Percentiles rank a stretch among this genome's conserved stretches.
Evolutionary conservation across 2,113 vertebrate species (phyloP).

Genomic region (Chaenocephalus aceratus): DNA sequence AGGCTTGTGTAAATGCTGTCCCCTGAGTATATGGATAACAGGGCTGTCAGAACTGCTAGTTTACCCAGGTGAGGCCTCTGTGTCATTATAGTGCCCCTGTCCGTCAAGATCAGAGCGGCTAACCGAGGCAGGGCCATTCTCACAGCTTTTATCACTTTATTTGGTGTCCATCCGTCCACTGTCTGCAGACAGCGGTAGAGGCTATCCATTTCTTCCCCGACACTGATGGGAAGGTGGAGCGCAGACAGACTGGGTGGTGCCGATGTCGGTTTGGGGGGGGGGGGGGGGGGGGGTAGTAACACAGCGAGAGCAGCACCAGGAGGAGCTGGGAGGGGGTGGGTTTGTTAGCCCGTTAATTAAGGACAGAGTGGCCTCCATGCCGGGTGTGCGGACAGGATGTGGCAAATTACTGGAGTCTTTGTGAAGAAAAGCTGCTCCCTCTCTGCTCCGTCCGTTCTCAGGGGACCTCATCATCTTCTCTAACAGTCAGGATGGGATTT

Average conservation of each 20-base stretch:
- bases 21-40: constrained; percentile 52
- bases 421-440: constrained; percentile 89
- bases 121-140: constrained; percentile 71
- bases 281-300: constrained; percentile 23
- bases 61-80: constrained; percentile 74
- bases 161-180: constrained; percentile 73
- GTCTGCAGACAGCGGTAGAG: constrained; percentile 64
- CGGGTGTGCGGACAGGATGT: constrained; percentile 86
- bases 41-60: constrained; percentile 74
- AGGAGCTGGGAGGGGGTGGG: constrained; percentile 80
- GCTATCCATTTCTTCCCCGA: constrained; percentile 70
- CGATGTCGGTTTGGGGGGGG: constrained; percentile 23
- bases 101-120: constrained; percentile 76
- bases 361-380: constrained; percentile 88
- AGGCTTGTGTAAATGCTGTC: constrained; percentile 40
- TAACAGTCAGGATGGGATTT: constrained; percentile 96
- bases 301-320: constrained; percentile 50
- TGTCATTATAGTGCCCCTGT: constrained; percentile 74
- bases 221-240: constrained; percentile 65
- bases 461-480: constrained; percentile 93
- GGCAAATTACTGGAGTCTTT: constrained; percentile 91
- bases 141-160: constrained; percentile 76
- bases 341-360: constrained; percentile 93
- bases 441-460: constrained; percentile 88
- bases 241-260: constrained; percentile 44